phyloP scores from a whole-genome alignment of 2,797 vertebrate genomes.

The Anguilla marmorata region DNA sequence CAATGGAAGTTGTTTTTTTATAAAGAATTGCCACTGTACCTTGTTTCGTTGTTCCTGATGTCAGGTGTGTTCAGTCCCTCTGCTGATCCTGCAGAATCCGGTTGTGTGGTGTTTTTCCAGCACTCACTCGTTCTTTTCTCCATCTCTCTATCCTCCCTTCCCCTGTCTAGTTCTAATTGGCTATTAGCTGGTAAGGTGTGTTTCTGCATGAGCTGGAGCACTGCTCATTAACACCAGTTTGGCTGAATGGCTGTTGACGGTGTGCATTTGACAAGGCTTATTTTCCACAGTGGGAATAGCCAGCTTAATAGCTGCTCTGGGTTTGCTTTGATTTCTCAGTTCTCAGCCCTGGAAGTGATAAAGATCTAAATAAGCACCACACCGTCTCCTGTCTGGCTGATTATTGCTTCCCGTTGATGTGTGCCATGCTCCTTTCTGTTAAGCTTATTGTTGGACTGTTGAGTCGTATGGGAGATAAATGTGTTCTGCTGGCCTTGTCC shows the following conservation, averaged over 20 bases:
- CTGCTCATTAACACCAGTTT: background rate
- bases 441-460: background rate
- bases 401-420: background rate
- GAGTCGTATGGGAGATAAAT: background rate
- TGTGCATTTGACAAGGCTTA: background rate
- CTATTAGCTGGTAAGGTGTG: constrained; percentile 60
- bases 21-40: background rate
- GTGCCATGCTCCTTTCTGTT: background rate
- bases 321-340: background rate
- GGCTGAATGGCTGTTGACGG: background rate
- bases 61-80: background rate
- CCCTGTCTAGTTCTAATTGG: constrained; percentile 43
- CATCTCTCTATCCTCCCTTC: constrained; percentile 48
- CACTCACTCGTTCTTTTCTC: constrained; percentile 41
- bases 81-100: background rate
- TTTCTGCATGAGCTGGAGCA: constrained; percentile 54
- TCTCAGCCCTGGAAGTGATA: background rate
- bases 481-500: background rate
- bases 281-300: background rate
- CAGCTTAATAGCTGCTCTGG: background rate
- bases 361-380: background rate
- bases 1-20: too few species aligned
- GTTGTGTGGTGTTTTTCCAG: constrained; percentile 10
- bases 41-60: background rate
- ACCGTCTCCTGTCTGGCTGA: background rate